Conservation (phyloP, 2,888 invertebrate genomes). For the Dorcus hopei region DNA sequence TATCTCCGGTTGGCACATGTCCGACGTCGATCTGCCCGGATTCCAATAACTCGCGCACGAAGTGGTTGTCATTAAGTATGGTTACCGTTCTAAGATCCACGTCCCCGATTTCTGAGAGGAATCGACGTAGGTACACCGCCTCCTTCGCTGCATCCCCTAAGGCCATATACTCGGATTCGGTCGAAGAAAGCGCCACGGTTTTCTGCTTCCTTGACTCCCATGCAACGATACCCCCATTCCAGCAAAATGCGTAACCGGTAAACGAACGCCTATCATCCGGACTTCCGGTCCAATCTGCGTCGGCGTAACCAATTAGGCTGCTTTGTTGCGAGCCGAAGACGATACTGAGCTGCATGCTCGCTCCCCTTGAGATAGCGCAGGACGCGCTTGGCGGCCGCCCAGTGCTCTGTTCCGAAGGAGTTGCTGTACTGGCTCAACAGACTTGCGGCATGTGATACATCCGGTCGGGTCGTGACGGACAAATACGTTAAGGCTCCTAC, state of each 20-base stretch:
- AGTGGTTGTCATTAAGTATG: conserved; percentile 16
- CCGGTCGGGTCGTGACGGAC: too few relatives aligned
- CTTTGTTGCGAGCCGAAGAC: too few relatives aligned
- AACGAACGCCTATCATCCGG: conserved; percentile 20
- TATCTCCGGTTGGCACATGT: conserved; percentile 9
- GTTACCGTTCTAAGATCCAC: background rate
- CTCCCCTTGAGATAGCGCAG: too few relatives aligned
- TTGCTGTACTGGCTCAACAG: too few relatives aligned
- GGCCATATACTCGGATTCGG: conserved; percentile 12
- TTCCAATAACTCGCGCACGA: background rate
- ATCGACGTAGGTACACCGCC: conserved; percentile 11
- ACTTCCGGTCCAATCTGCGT: conserved; percentile 25
- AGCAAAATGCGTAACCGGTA: conserved; percentile 20
- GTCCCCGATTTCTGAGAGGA: conserved; percentile 9
- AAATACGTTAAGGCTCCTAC: too few relatives aligned
- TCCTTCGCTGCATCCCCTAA: conserved; percentile 3
- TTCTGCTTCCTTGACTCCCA: conserved; percentile 11
- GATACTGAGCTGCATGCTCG: too few relatives aligned
- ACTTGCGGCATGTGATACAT: too few relatives aligned
- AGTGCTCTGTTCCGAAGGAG: too few relatives aligned
- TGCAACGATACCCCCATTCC: background rate
- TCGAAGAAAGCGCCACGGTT: conserved; percentile 11
- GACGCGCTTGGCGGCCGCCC: too few relatives aligned
- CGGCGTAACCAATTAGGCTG: background rate
- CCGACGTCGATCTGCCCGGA: conserved; percentile 6